These are phyloP conservation scores for Phaenicophaeus curvirostris DNA, from an alignment of 2,797 vertebrate species.

Conservation along the genomic window DNA sequence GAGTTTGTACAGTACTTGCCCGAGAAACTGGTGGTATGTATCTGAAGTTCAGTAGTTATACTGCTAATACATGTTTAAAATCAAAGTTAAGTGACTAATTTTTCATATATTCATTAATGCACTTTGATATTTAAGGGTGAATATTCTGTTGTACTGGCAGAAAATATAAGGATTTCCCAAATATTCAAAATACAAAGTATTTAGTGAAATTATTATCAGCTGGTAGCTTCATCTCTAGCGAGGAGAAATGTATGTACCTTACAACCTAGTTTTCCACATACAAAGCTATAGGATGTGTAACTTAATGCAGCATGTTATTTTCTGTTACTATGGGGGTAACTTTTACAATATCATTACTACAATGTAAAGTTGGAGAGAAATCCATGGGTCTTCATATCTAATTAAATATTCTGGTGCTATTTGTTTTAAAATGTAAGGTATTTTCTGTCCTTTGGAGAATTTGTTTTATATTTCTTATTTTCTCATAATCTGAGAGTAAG, in stretches of 20 bases:
- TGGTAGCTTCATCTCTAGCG: background rate
- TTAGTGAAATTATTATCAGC: background rate
- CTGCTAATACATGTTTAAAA: background rate
- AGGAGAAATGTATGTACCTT: background rate
- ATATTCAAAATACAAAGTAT: background rate
- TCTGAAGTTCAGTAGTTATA: background rate
- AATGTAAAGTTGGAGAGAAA: background rate
- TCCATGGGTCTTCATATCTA: background rate
- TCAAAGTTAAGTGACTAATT: background rate
- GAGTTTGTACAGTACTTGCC: constrained; percentile 92
- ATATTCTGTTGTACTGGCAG: background rate
- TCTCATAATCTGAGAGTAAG: background rate
- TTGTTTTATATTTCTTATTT: background rate
- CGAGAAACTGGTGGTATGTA: constrained; percentile 90
- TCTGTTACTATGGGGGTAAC: background rate
- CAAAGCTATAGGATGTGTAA: background rate
- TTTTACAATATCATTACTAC: background rate
- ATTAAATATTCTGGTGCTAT: background rate
- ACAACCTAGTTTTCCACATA: background rate
- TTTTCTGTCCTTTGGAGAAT: background rate
- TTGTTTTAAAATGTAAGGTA: background rate
- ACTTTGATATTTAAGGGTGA: background rate
- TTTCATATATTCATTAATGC: background rate
- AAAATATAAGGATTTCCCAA: background rate
- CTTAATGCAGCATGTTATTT: background rate